Evolutionary conservation across 2,113 vertebrate species (phyloP).

Genomic region (Ahaetulla prasina): DNA sequence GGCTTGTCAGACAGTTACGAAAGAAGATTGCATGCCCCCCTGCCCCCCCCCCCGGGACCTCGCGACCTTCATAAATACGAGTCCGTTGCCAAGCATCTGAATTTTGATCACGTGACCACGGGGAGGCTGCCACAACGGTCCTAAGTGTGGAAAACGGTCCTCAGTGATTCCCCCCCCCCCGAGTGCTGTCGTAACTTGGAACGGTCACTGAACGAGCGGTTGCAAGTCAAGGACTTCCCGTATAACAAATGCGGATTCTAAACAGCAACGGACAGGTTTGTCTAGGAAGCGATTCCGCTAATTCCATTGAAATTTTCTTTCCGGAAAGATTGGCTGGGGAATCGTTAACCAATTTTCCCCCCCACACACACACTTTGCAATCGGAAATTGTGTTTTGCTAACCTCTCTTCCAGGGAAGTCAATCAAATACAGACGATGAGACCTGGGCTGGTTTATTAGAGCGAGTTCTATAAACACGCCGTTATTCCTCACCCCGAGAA

Average conservation of each 20-base stretch:
- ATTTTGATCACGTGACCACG: no score
- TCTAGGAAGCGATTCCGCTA: background rate
- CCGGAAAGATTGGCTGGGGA: background rate
- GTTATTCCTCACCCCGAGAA: background rate
- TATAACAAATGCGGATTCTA: background rate
- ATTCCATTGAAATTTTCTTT: background rate
- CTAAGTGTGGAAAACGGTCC: no score
- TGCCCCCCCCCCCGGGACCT: no score
- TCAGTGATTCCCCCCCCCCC: no score
- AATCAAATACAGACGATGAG: background rate
- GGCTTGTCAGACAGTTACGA: no score
- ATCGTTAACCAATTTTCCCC: background rate
- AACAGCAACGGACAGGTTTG: background rate
- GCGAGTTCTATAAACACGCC: background rate
- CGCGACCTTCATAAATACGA: no score
- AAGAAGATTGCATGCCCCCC: no score
- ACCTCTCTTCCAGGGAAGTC: background rate
- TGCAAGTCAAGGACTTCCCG: background rate
- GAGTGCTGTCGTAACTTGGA: no score
- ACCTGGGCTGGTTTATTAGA: background rate
- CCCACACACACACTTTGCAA: background rate
- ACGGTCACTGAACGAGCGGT: no score
- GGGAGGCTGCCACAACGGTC: no score
- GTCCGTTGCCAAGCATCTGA: no score
- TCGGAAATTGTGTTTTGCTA: background rate